phyloP scores from a whole-genome alignment of 1,140 invertebrate genomes.

The Bombus ignitus region DNA sequence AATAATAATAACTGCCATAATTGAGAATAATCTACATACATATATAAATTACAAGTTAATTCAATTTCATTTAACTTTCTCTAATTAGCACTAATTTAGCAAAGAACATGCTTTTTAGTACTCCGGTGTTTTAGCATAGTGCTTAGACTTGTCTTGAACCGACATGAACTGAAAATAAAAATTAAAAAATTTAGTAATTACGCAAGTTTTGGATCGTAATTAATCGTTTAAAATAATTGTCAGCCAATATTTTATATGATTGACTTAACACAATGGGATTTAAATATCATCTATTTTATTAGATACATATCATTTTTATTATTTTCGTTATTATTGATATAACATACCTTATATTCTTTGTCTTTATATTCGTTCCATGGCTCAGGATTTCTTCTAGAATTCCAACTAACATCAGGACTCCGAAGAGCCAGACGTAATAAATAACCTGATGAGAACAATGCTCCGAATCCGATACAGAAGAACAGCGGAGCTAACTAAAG shows the following conservation, averaged over 20 bases:
- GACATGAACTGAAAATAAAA: conserved; percentile 3
- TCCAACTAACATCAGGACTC: conserved; percentile 92
- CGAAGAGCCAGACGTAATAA: conserved; percentile 86
- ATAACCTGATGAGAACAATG: conserved; percentile 85
- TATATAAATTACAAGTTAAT: not conserved
- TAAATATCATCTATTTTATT: not conserved
- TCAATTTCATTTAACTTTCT: not conserved
- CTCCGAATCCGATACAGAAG: conserved; percentile 87
- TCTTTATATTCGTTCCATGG: conserved; percentile 90
- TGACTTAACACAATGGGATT: not conserved
- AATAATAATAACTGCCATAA: not conserved
- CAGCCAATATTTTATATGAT: not conserved
- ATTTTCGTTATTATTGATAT: conserved; percentile 36
- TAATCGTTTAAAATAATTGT: not conserved
- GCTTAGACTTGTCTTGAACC: fast-evolving
- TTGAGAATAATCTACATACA: not conserved
- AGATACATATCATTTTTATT: not conserved
- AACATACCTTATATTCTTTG: conserved; percentile 92
- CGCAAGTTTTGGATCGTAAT: not conserved
- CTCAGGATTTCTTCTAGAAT: conserved; percentile 87
- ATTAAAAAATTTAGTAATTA: not conserved
- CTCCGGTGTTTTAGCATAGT: not conserved
- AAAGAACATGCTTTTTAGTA: not conserved
- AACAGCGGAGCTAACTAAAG: conserved; percentile 90
- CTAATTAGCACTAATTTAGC: not conserved